Base-by-base conservation (phyloP, 2,797 vertebrate genomes). In the Dallia pectoralis region DNA sequence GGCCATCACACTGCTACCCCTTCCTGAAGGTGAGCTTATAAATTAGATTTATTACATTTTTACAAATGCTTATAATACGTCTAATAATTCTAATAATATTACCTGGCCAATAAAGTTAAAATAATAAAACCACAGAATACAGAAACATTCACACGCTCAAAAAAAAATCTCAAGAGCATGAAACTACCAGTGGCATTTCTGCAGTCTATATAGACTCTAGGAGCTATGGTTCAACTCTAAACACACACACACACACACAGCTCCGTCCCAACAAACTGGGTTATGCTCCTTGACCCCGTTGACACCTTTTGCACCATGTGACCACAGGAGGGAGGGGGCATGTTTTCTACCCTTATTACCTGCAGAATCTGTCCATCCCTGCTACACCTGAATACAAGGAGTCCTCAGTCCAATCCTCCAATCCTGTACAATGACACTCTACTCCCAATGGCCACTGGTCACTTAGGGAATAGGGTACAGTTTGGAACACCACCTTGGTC, bases 1-100 rank as follows among this genome's bases (percentile, higher is more conserved):
- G 0, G 96, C 97, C 7, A 93, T 98, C 88, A 98, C 97, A 0
- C 90, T 99, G 72, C 91, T 99, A 87, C 96, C 97, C 0, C 90
- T 99, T 83, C 92, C 96, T 56, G 97, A 98, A 88, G 97, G 97
- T 98, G 87, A 92, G 93, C 67, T 51, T 53, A n/a, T 53, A n/a
- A n/a, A n/a, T n/a, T n/a, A n/a, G n/a, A n/a, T n/a, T n/a, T n/a
- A n/a, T n/a, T n/a, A 32, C 7, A 9, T n/a, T 22, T 14, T 47
- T 3, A 19, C 36, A 33, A 63, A 63, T 63, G 61, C 18, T 29
- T 32, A 32, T 63, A 63, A 29, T 63, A 15, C 9, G 40, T 44
- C 40, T 44, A 40, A 7, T 40, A 7, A 40, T 40, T 40, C 40
- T 40, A 40, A 36, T 36, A 36, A 36, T 36, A 36, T 36, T 5